Percentiles rank a stretch among this genome's conserved stretches.
phyloP scores from a whole-genome alignment of 2,113 vertebrate species.

The Leptosomus discolor region DNA sequence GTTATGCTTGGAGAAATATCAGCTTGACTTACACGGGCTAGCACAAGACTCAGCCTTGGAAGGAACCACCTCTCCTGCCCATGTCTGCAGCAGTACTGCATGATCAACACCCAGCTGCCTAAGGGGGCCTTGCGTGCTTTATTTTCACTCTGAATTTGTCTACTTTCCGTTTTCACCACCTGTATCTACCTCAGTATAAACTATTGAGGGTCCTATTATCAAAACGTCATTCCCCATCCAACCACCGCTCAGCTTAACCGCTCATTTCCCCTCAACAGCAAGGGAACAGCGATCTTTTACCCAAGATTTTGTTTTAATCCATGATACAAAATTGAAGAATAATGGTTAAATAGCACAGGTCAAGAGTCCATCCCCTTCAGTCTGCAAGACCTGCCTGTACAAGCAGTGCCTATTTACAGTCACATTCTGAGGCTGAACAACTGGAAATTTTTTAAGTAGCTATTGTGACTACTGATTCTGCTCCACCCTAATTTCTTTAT shows the following conservation, averaged over 20 bases:
- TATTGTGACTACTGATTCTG: not conserved
- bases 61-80: not conserved
- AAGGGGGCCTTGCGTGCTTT: not conserved
- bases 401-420: not conserved
- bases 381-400: not conserved
- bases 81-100: not conserved
- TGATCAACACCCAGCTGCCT: not conserved
- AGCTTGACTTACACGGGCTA: not conserved
- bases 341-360: not conserved
- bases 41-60: rapidly evolving
- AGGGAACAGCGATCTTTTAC: not conserved
- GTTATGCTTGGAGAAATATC: not conserved
- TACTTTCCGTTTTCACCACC: not conserved
- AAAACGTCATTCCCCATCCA: not conserved
- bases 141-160: not conserved
- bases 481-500: not conserved
- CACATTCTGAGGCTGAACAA: not conserved
- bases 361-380: not conserved
- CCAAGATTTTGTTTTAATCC: not conserved
- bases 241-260: not conserved
- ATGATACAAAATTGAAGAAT: not conserved
- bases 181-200: not conserved
- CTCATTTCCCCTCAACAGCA: not conserved
- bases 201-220: not conserved
- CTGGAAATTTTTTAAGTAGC: not conserved